Conservation (phyloP, 2,113 vertebrate species). For the Octodon degus region DNA sequence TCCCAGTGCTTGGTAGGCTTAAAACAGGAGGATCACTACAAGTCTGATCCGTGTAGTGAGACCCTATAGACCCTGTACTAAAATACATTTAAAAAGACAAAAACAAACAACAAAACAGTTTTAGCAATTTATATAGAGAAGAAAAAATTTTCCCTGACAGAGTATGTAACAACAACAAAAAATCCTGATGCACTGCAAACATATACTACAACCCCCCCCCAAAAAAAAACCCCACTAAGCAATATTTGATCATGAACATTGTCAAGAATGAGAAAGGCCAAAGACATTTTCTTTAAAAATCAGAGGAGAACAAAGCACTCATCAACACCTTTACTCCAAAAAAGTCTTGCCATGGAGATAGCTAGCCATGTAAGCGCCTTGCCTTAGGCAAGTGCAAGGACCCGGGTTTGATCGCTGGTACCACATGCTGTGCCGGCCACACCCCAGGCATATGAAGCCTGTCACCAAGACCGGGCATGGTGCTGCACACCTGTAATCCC, state of each 20-base stretch:
- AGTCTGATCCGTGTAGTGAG: too few relatives aligned
- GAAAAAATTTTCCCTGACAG: not conserved
- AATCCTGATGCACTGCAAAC: too few relatives aligned
- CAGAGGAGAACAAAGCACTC: not conserved
- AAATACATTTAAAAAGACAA: not conserved
- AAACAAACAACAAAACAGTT: not conserved
- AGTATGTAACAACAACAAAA: not conserved
- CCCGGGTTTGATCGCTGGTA: too few relatives aligned
- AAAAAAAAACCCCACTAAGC: not conserved
- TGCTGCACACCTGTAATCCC: too few relatives aligned
- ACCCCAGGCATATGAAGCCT: too few relatives aligned
- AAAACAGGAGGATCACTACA: too few relatives aligned
- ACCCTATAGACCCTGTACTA: too few relatives aligned
- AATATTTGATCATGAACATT: not conserved
- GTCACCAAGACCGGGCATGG: too few relatives aligned
- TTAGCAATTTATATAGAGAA: not conserved
- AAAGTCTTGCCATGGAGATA: not conserved
- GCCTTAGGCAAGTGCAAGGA: too few relatives aligned
- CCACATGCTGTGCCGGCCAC: too few relatives aligned
- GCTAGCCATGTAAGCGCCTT: too few relatives aligned
- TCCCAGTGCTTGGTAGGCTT: too few relatives aligned
- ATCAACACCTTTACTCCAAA: not conserved
- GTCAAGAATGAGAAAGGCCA: not conserved
- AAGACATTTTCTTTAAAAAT: constrained; percentile 27
- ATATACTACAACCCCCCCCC: not conserved